Evolutionary conservation across 2,113 vertebrate genomes (phyloP).

Genomic region (Guaruba guarouba): DNA sequence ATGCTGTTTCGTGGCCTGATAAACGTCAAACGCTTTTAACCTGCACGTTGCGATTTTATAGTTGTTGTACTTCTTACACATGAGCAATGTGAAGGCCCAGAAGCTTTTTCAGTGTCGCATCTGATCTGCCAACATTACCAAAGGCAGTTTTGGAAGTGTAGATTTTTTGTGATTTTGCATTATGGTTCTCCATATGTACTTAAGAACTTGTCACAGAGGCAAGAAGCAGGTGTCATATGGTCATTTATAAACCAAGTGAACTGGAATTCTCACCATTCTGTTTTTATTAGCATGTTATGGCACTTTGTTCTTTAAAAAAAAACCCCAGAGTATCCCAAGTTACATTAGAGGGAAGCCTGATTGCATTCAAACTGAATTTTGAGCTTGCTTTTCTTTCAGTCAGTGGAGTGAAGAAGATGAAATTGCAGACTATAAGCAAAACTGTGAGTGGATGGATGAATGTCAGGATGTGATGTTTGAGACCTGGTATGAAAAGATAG

Average conservation of each 20-base stretch:
- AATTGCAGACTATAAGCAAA: constrained; percentile 93
- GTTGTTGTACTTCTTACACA: not conserved
- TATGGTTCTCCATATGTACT: not conserved
- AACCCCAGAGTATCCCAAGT: too few relatives aligned
- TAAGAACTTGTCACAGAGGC: not conserved
- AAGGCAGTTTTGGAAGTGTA: not conserved
- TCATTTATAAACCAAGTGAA: not conserved
- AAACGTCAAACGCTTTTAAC: not conserved
- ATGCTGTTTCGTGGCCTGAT: not conserved
- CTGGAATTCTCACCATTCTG: not conserved
- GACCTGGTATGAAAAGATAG: constrained; percentile 95
- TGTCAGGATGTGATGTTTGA: constrained; percentile 96
- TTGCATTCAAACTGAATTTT: not conserved
- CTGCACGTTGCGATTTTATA: not conserved
- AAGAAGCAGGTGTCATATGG: not conserved
- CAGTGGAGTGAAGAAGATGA: constrained; percentile 97
- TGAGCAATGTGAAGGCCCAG: not conserved
- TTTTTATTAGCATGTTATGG: not conserved
- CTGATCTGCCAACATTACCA: not conserved
- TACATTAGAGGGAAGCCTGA: not conserved
- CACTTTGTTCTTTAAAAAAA: not conserved
- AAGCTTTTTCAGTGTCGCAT: not conserved
- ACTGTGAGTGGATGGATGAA: constrained; percentile 97
- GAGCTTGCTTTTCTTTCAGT: constrained; percentile 72
- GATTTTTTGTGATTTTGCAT: not conserved